Evolutionary conservation across 2,888 invertebrate genomes (phyloP).

Genomic region (Kryphioiulus occultus): DNA sequence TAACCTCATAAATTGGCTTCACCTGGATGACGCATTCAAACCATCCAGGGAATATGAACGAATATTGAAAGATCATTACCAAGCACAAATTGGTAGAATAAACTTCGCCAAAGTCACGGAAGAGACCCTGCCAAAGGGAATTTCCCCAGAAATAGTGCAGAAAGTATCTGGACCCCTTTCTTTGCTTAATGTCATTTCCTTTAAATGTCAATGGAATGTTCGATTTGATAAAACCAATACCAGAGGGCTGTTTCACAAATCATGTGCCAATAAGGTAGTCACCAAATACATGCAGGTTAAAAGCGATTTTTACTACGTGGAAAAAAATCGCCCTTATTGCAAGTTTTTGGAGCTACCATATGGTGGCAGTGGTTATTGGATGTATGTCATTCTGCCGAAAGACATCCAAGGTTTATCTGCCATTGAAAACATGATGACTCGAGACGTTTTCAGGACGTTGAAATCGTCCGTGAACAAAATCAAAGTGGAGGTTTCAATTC

Average conservation of each 20-base stretch:
- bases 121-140: slow-evolving; percentile 51
- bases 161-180: slow-evolving; percentile 46
- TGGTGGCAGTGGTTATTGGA: slow-evolving; percentile 71
- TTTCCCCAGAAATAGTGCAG: slow-evolving; percentile 51
- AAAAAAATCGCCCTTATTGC: slow-evolving; percentile 37
- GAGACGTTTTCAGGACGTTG: background rate
- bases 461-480: background rate
- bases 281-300: slow-evolving; percentile 50
- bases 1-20: slow-evolving; percentile 76
- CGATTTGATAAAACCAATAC: slow-evolving; percentile 49
- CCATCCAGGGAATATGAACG: slow-evolving; percentile 68
- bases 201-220: slow-evolving; percentile 53
- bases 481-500: slow-evolving; percentile 68
- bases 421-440: slow-evolving; percentile 4
- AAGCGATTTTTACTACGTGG: slow-evolving; percentile 43
- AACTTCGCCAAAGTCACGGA: slow-evolving; percentile 47
- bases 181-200: slow-evolving; percentile 54
- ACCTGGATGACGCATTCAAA: slow-evolving; percentile 66
- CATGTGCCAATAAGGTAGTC: background rate
- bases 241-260: slow-evolving; percentile 45
- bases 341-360: slow-evolving; percentile 53
- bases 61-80: slow-evolving; percentile 66
- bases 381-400: slow-evolving; percentile 79
- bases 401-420: slow-evolving; percentile 70
- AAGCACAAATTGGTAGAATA: slow-evolving; percentile 7